These are phyloP conservation scores for Casuarius casuarius DNA, from an alignment of 2,113 vertebrate species.

Conservation along the genomic window DNA sequence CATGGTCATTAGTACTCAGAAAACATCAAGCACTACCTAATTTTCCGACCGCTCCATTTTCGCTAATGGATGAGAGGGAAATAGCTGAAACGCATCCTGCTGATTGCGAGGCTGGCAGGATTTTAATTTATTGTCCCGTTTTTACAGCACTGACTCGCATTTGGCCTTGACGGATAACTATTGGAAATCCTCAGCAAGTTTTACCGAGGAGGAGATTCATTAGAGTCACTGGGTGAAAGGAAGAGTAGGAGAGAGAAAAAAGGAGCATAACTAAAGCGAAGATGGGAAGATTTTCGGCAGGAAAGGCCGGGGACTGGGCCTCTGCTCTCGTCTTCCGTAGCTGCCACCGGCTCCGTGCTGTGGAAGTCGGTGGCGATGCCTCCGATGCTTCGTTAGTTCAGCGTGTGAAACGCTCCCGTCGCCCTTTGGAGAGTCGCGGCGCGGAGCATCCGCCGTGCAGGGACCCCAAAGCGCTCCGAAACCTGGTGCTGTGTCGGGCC, in stretches of 20 bases:
- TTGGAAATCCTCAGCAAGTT: background rate
- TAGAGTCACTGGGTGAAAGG: background rate
- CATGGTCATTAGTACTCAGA: background rate
- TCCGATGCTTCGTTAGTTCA: background rate
- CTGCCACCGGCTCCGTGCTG: background rate
- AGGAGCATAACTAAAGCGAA: background rate
- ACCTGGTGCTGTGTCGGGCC: too few species aligned
- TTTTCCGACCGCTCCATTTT: background rate
- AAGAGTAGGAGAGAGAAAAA: background rate
- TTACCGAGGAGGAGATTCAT: background rate
- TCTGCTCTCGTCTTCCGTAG: background rate
- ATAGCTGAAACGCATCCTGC: background rate
- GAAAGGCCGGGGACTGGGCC: too few species aligned
- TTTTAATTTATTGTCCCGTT: background rate
- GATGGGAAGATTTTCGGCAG: background rate
- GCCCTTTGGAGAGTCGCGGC: too few species aligned
- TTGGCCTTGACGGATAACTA: background rate
- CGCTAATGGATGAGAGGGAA: background rate
- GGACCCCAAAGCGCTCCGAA: too few species aligned
- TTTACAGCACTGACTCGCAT: background rate
- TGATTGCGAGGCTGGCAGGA: background rate
- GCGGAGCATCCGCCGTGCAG: too few species aligned
- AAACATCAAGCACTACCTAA: background rate
- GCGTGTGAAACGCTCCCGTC: too few species aligned
- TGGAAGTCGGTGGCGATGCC: too few species aligned